phyloP scores from a whole-genome alignment of 2,888 invertebrate genomes.

The Mesodorylaimus sp. region DNA sequence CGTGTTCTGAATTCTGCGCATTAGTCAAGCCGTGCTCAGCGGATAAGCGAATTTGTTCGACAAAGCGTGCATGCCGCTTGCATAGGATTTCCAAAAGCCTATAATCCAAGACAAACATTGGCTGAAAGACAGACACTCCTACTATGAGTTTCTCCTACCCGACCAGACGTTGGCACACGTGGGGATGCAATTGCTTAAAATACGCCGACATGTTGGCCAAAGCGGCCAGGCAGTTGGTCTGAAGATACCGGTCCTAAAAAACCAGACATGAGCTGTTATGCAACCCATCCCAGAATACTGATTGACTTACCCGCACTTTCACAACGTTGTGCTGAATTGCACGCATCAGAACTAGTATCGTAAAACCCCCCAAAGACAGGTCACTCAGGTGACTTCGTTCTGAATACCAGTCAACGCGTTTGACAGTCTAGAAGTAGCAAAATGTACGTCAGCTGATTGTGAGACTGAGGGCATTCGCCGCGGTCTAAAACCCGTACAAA shows the following conservation, averaged over 20 bases:
- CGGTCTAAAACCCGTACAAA: constrained; percentile 2
- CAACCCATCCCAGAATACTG: not conserved
- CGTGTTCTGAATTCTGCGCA: constrained; percentile 1
- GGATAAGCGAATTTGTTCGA: constrained; percentile 12
- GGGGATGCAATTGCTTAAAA: constrained; percentile 77
- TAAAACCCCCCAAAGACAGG: constrained; percentile 77
- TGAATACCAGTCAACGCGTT: constrained; percentile 77
- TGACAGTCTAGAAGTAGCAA: constrained; percentile 48
- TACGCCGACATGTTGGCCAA: constrained; percentile 90
- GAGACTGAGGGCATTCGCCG: not conserved
- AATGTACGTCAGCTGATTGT: not conserved
- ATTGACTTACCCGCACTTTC: constrained; percentile 52
- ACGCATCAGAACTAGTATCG: constrained; percentile 79
- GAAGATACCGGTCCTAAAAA: constrained; percentile 50
- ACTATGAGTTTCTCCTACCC: constrained; percentile 25
- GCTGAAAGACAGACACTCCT: not conserved
- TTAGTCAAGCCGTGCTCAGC: not conserved
- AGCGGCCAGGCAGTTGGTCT: constrained; percentile 93
- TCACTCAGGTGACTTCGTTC: constrained; percentile 64
- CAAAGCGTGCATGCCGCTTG: constrained; percentile 46
- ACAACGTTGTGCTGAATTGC: constrained; percentile 95
- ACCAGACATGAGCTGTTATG: not conserved
- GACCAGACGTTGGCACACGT: constrained; percentile 80
- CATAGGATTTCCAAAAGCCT: constrained; percentile 16
- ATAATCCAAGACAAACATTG: not conserved